Evolutionary conservation across 2,113 vertebrate genomes (phyloP), one percentile per base, ranked within the genome.

Genomic region (Phaethon lepturus): DNA sequence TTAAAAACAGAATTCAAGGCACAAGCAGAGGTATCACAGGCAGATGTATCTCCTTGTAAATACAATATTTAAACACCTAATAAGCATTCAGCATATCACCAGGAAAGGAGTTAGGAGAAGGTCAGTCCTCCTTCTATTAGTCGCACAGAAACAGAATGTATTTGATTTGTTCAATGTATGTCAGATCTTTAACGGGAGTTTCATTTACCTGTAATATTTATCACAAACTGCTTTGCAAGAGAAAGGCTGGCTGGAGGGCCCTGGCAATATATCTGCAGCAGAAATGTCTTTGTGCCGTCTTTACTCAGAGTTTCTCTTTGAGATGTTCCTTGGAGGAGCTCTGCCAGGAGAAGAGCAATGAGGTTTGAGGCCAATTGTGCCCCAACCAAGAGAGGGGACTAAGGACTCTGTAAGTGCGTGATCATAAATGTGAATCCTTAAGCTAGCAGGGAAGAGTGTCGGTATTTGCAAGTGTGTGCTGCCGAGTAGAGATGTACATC

Each of bases 41-140:
- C 89, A 86, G 69, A 72, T 63, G 81, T 44, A 40, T 44, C 69
- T 86, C 76, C 74, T 44, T 45, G 71, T 52, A 92, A 88, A 95
- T 17, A 71, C 40, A 55, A 8, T 33, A 59, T 93, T 95, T 93
- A 93, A 93, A n/a, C n/a, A 87, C 29, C 75, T 92, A 44, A 86
- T 52, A 80, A 53, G 73, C 44, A 85, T 69, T 64, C 87, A 82
- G 81, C 9, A 1, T 42, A n/a, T 33, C 31, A 20, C 62, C 58
- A 38, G 56, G 64, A 20, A 74, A 59, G 80, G 35, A 55, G 69
- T 6, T 35, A 40, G 49, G 66, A 45, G 83, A 83, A 92, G 72
- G 85, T 87, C 90, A 86, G 45, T 52, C 26, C 28, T 84, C 31
- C 45, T 80, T 20, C 76, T 58, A 5, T 75, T 8, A 33, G 26